Conservation (phyloP, 1,140 invertebrate genomes). For the Drosophila kikkawai region DNA sequence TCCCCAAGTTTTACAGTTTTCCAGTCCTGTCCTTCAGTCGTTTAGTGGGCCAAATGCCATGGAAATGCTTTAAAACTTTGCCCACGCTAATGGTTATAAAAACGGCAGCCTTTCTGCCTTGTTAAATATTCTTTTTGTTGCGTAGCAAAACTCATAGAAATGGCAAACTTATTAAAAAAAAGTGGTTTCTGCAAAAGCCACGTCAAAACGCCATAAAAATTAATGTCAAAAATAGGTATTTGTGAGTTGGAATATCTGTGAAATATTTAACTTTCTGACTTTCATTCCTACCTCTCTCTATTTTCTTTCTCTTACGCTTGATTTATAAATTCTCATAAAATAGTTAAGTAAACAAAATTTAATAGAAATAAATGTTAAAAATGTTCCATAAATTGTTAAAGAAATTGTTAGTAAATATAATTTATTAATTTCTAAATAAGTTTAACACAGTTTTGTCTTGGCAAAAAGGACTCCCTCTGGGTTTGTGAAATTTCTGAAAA, state of each 20-base stretch:
- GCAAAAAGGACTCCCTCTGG: not conserved
- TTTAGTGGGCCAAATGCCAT: conserved; percentile 31
- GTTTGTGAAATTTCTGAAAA: conserved; percentile 11
- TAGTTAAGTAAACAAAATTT: no score
- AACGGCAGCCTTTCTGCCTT: conserved; percentile 34
- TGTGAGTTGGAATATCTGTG: not conserved
- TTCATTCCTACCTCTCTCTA: no score
- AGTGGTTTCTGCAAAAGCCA: conserved; percentile 11
- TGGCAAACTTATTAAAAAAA: conserved; percentile 15
- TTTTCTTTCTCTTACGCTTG: no score
- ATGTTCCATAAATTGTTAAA: not conserved
- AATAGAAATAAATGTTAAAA: not conserved
- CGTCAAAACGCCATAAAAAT: not conserved
- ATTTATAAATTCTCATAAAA: no score
- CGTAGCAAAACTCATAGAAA: conserved; percentile 1
- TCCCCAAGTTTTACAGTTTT: not conserved
- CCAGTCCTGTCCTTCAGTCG: not conserved
- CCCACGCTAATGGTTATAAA: conserved; percentile 43
- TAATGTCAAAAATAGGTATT: conserved; percentile 4
- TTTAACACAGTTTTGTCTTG: not conserved
- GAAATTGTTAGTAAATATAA: not conserved
- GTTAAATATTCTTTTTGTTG: conserved; percentile 36
- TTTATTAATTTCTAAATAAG: not conserved
- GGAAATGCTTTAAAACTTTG: conserved; percentile 53
- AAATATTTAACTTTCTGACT: not conserved